Evolutionary conservation across 2,888 invertebrate genomes (phyloP), one percentile per base, ranked within the genome.

Genomic region (Acleris cristana): DNA sequence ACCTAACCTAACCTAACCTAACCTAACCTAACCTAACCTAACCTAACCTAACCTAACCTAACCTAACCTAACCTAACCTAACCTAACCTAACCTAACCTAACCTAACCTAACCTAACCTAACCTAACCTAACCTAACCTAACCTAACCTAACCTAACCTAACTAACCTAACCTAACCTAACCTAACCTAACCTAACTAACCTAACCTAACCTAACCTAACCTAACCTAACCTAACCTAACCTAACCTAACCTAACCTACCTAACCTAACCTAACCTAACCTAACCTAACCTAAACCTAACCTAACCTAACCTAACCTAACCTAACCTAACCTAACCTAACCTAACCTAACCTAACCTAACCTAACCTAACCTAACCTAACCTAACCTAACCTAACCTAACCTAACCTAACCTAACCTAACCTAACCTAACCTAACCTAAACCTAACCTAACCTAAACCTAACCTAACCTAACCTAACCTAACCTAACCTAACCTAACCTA

Each of bases 251-350:
- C 55, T 55, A 54, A 55, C 23, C 23, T 23, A 23, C 23, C 23
- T 23, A 23, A 23, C 23, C 23, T 23, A 23, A 23, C 23, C 23
- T 63, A 63, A 63, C 62, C 62, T 63, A 63, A 63, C 62, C 68
- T 68, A 68, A 68, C 68, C 64, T 64, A 68, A 64, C 64, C 23
- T 23, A 1, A 23, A 23, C 23, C 23, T 23, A 23, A 23, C 23
- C 23, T 23, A 23, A 23, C 23, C 68, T 68, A 68, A 68, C 68
- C 64, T 68, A 68, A 68, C 68, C 68, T 68, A 68, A 68, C 68
- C 64, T 69, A 69, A 69, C 68, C 68, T 69, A 69, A 69, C 68
- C 68, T 69, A 69, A 64, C 68, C 68, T 69, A 69, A 69, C 68
- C 68, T 69, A 69, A 69, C 68, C 68, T 69, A 69, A 69, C 68